Evolutionary conservation across 1,140 invertebrate genomes (phyloP).

Genomic region (Platyscapa corneri): DNA sequence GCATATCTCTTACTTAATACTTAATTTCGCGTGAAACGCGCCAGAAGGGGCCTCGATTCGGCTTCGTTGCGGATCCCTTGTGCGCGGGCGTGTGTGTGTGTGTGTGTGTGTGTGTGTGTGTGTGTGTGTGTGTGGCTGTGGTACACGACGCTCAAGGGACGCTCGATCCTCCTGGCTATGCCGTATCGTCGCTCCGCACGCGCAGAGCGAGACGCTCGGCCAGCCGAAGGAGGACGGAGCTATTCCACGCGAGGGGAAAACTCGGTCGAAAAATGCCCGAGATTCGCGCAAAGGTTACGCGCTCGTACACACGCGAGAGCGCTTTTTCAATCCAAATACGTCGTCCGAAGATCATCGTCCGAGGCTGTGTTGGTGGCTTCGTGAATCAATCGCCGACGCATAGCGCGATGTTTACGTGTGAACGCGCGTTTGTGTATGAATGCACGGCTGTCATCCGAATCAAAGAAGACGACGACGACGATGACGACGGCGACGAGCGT

Average conservation of each 20-base stretch:
- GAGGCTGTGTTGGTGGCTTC: background rate
- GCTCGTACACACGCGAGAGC: background rate
- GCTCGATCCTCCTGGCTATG: background rate
- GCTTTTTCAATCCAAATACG: conserved; percentile 60
- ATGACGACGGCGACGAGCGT: conserved; percentile 8
- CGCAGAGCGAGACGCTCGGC: background rate
- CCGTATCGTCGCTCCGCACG: background rate
- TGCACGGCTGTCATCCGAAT: conserved; percentile 1
- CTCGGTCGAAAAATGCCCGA: conserved; percentile 54
- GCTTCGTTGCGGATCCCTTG: background rate
- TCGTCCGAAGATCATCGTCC: conserved; percentile 46
- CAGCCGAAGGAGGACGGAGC: conserved; percentile 1
- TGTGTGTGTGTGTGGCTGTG: background rate
- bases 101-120: background rate
- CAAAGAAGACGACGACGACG: background rate
- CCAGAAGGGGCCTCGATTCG: background rate
- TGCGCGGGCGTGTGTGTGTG: background rate
- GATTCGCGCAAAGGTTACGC: conserved; percentile 50
- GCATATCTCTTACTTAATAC: background rate
- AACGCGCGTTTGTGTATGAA: background rate
- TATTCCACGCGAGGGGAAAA: conserved; percentile 36
- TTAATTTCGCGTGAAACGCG: background rate
- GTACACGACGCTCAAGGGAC: conserved; percentile 11
- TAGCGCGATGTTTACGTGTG: background rate
- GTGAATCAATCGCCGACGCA: too few relatives aligned